These are phyloP conservation scores for Cydia fagiglandana DNA, from an alignment of 1,140 invertebrate species.

Conservation along the genomic window DNA sequence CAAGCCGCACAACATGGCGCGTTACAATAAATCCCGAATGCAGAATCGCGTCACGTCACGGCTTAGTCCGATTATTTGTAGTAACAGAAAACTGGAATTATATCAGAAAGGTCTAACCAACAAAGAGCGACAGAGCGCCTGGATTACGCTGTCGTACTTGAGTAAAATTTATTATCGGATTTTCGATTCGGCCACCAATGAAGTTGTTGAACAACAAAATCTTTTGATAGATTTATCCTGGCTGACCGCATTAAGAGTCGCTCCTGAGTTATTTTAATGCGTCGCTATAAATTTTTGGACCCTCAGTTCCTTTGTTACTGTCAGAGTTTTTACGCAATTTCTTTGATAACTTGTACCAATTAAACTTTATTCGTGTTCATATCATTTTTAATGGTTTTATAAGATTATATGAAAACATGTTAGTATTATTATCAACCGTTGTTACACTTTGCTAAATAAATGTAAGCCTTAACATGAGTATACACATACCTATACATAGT, in stretches of 20 bases:
- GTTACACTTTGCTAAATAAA: too few relatives aligned
- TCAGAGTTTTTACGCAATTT: conserved; percentile 53
- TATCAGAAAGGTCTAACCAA: conserved; percentile 71
- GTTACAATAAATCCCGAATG: conserved; percentile 58
- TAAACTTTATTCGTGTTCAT: conserved; percentile 42
- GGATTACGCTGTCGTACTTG: conserved; percentile 78
- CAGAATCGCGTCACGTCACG: conserved; percentile 58
- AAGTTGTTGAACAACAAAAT: conserved; percentile 79
- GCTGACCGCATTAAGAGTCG: conserved; percentile 72
- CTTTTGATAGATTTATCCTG: conserved; percentile 79
- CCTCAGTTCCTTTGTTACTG: conserved; percentile 43
- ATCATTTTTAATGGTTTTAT: conserved; percentile 32
- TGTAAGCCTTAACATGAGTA: too few relatives aligned
- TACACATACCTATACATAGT: too few relatives aligned
- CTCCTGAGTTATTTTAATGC: conserved; percentile 70
- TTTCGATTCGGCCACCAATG: conserved; percentile 79
- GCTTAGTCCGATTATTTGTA: conserved; percentile 67
- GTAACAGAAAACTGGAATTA: conserved; percentile 72
- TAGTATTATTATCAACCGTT: not conserved
- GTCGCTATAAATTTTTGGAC: conserved; percentile 69
- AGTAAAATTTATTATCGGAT: conserved; percentile 79
- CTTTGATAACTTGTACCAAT: conserved; percentile 36
- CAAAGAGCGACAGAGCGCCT: conserved; percentile 73
- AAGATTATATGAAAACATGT: not conserved
- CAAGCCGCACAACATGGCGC: conserved; percentile 40